phyloP scores from a whole-genome alignment of 2,113 vertebrate species.

The Hippocampus guttulatus region DNA sequence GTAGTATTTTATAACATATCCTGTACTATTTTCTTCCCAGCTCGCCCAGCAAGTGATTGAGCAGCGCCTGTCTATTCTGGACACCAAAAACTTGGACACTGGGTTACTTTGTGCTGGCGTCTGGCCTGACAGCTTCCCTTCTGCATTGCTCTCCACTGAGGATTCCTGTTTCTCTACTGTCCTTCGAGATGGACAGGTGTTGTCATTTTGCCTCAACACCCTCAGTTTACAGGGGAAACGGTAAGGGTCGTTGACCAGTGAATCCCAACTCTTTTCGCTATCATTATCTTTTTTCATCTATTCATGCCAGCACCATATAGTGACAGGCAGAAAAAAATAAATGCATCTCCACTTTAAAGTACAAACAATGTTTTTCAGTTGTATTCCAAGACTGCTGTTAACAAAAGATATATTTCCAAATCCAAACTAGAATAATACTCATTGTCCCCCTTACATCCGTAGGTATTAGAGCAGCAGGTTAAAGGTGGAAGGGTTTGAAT shows the following conservation, averaged over 20 bases:
- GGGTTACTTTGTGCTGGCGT: conserved; percentile 83
- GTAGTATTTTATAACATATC: background rate
- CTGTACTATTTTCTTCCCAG: conserved; percentile 52
- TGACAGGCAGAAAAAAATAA: too few relatives aligned
- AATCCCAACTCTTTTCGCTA: background rate
- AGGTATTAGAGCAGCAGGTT: too few relatives aligned
- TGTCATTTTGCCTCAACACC: conserved; percentile 84
- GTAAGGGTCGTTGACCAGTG: conserved; percentile 55
- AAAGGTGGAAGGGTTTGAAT: too few relatives aligned
- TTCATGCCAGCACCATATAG: too few relatives aligned
- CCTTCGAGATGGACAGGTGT: conserved; percentile 83
- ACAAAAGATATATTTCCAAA: too few relatives aligned
- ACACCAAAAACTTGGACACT: conserved; percentile 72
- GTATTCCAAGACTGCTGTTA: too few relatives aligned
- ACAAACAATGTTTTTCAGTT: too few relatives aligned
- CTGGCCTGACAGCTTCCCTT: conserved; percentile 88
- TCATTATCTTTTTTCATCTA: background rate
- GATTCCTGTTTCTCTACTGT: conserved; percentile 87
- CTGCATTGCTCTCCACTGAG: conserved; percentile 79
- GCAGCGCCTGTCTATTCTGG: conserved; percentile 76
- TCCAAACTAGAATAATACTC: too few relatives aligned
- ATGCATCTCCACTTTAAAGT: too few relatives aligned
- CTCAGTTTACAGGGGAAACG: conserved; percentile 80
- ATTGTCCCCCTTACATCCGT: too few relatives aligned
- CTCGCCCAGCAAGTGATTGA: conserved; percentile 77